Base-by-base conservation (phyloP, 2,113 vertebrate genomes). In the Thamnaconus septentrionalis region DNA sequence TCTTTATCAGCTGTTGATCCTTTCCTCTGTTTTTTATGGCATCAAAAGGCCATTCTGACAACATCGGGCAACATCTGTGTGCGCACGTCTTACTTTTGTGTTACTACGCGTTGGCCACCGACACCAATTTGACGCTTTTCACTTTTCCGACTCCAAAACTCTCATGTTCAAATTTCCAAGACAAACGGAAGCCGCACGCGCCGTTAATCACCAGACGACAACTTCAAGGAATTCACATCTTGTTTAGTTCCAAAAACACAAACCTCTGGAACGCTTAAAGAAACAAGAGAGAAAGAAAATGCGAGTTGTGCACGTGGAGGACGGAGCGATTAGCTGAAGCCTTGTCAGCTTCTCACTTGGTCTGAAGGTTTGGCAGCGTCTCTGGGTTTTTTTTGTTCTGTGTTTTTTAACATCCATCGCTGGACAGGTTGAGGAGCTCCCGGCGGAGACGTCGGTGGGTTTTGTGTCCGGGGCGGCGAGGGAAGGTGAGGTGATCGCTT, bases 241-340 rank as follows among this genome's bases (percentile, higher is more conserved):
- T 31, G 18, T 31, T 31, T 31, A 31, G 18, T 31, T 31, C 61
- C 45, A 10, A 81, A 82, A 75, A 64, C 56, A 80, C 66, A 71
- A 80, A 66, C 81, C 75, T 72, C 81, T 75, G 78, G 78, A 78
- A 82, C 63, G 66, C 69, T 72, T 76, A 86, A 83, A 81, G 76
- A 86, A 88, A 82, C 69, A 70, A 10, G 62, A 66, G 70, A 70
- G 44, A 83, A 83, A 80, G 84, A 81, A 85, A 64, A 67, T 31
- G 66, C 56, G 18, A 31, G 18, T 56, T 53, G 68, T 65, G 64
- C 61, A 64, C 39, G 41, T 69, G 2, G 39, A 73, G 75, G 81
- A 84, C 75, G 72, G 45, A 66, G 51, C 63, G 7, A 61, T 78
- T 66, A 67, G 59, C 55, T 65, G 55, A 60, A 64, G 66, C 56